Conservation (phyloP, 2,113 vertebrate genomes). For the Podarcis muralis region DNA sequence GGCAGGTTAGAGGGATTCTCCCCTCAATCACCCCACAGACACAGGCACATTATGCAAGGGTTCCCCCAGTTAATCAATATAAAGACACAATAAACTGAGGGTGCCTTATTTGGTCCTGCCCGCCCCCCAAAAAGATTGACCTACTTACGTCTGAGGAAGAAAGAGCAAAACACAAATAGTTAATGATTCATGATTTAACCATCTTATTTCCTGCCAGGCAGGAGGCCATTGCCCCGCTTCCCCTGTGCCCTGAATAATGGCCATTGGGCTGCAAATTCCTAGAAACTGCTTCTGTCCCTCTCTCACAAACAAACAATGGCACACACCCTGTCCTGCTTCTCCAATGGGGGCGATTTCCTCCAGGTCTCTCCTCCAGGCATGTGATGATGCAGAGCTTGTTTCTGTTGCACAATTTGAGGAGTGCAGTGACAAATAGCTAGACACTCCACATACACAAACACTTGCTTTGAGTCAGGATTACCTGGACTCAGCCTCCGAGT, state of each 20-base stretch:
- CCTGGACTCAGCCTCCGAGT: no score
- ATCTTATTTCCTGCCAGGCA: neutral
- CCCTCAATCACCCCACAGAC: neutral
- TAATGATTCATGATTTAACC: neutral
- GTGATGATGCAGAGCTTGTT: neutral
- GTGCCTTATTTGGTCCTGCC: no score
- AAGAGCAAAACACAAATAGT: neutral
- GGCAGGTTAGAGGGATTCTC: neutral
- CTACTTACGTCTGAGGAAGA: neutral
- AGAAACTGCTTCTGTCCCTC: neutral
- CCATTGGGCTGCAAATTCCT: neutral
- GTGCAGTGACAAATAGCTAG: neutral
- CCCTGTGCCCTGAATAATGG: neutral
- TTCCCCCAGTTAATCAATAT: neutral
- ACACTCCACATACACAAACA: neutral
- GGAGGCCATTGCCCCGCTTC: no score
- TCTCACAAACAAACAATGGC: neutral
- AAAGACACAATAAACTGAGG: neutral
- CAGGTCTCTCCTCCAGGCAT: no score
- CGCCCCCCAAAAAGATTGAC: no score
- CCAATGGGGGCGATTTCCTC: neutral
- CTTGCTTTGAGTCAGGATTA: no score
- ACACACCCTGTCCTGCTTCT: neutral
- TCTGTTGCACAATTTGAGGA: neutral
- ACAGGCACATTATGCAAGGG: no score